Evolutionary conservation across 2,888 invertebrate genomes (phyloP), one percentile per base, ranked within the genome.

Genomic region (Auanema sp.): DNA sequence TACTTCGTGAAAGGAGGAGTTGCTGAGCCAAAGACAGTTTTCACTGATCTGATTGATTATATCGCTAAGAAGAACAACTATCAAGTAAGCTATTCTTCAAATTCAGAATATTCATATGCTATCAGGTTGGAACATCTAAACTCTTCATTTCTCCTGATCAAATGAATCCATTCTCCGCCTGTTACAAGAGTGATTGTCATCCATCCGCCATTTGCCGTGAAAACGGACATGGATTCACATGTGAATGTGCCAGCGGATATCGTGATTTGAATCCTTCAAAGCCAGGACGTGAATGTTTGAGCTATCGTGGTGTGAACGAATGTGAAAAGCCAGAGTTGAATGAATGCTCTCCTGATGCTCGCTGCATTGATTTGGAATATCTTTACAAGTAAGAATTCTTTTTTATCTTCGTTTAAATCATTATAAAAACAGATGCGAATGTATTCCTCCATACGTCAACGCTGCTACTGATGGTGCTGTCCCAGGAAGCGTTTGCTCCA

Each of bases 401-500:
- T 52, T 52, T 6, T 54, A 42, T 6, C 6, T 40, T 41, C n/a
- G 41, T 56, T 23, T 33, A 42, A 56, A 14, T 12, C 3, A 42
- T 33, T 42, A 8, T 65, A 67, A n/a, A n/a, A n/a, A 12, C 57
- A 70, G 70, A 56, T 79, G 80, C 60, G 71, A 75, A 50, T 80
- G 80, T 59, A 64, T 70, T 23, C 49, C 63, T 33, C 75, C 76
- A 18, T 80, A 69, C 60, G 75, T 75, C 50, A 77, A 80, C 64
- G 68, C 77, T 10, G 72, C 78, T 5, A 43, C 65, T 16, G 58
- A 60, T 24, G 79, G 70, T 42, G 62, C 66, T 23, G 61, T 72
- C 40, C 75, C 76, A 16, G 77, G 77, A 49, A 83, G 93, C 16
- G 66, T 75, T n/a, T 79, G 79, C 65, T 64, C 68, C 10, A 64